phyloP scores from a whole-genome alignment of 1,140 invertebrate species.

The Drosophila kurseongensis region DNA sequence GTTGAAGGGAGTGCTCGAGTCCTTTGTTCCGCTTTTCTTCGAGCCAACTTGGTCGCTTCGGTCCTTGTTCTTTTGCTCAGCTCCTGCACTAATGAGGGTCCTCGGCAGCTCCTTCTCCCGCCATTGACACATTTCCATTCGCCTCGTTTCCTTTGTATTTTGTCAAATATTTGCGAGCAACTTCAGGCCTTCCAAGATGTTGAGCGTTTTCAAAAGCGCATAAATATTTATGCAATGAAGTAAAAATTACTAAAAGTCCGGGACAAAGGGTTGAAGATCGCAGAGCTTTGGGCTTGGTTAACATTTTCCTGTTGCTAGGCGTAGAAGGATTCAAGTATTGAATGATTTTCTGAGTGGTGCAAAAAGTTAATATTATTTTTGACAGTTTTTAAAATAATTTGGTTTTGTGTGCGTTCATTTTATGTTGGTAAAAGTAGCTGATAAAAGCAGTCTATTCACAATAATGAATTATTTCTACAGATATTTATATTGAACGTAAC shows the following conservation, averaged over 20 bases:
- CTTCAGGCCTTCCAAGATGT: constrained; percentile 44
- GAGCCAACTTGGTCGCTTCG: constrained; percentile 31
- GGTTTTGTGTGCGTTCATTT: too few species aligned
- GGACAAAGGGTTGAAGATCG: constrained; percentile 23
- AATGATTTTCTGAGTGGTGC: constrained; percentile 9
- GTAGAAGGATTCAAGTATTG: constrained; percentile 1
- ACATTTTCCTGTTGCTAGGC: background rate
- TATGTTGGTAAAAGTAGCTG: too few species aligned
- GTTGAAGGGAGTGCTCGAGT: constrained; percentile 24
- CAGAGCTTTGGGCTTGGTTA: too few species aligned
- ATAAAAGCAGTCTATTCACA: too few species aligned
- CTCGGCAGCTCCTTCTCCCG: constrained; percentile 57
- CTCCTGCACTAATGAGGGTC: constrained; percentile 72
- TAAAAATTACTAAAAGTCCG: constrained; percentile 59
- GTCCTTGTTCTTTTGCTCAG: constrained; percentile 69
- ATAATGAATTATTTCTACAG: too few species aligned
- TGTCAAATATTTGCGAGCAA: constrained; percentile 68
- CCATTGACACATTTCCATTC: constrained; percentile 70
- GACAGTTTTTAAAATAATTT: constrained; percentile 6
- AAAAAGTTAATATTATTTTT: constrained; percentile 6
- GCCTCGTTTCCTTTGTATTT: constrained; percentile 49
- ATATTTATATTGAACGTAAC: too few species aligned
- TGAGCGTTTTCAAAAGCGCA: constrained; percentile 70
- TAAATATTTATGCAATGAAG: constrained; percentile 80
- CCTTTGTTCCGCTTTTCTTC: constrained; percentile 57